These are phyloP conservation scores for Parasteatoda lunata DNA, from an alignment of 2,888 invertebrate genomes.

Conservation along the genomic window DNA sequence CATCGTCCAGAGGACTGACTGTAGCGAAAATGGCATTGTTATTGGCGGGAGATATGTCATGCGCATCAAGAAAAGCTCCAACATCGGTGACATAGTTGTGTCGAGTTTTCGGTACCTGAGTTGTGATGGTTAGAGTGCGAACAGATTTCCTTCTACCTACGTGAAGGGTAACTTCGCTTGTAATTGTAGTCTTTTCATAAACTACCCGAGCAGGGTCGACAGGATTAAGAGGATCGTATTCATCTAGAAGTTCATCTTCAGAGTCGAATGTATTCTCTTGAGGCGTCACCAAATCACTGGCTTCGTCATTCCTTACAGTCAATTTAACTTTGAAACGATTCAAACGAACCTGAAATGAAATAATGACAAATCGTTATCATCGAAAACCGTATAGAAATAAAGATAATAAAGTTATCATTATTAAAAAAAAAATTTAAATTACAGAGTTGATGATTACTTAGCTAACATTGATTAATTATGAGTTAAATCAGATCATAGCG, in stretches of 20 bases:
- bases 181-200: conserved; percentile 69
- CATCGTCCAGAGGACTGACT: conserved; percentile 43
- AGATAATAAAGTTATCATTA: too few relatives aligned
- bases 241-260: conserved; percentile 55
- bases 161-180: conserved; percentile 71
- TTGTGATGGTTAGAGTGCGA: conserved; percentile 70
- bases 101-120: conserved; percentile 69
- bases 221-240: conserved; percentile 36
- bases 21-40: conserved; percentile 60
- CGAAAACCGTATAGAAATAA: too few relatives aligned
- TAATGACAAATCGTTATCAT: not conserved
- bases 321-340: conserved; percentile 71
- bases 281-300: conserved; percentile 57
- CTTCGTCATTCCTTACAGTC: conserved; percentile 68
- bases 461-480: too few relatives aligned
- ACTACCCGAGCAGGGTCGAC: conserved; percentile 70
- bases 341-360: conserved; percentile 68
- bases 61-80: conserved; percentile 26
- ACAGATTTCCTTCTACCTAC: conserved; percentile 70
- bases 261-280: conserved; percentile 53
- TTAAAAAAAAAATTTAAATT: too few relatives aligned
- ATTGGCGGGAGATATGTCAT: conserved; percentile 59
- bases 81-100: conserved; percentile 34
- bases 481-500: too few relatives aligned
- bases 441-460: too few relatives aligned